Evolutionary conservation across 2,888 invertebrate species (phyloP).

Genomic region (Baronia brevicornis): DNA sequence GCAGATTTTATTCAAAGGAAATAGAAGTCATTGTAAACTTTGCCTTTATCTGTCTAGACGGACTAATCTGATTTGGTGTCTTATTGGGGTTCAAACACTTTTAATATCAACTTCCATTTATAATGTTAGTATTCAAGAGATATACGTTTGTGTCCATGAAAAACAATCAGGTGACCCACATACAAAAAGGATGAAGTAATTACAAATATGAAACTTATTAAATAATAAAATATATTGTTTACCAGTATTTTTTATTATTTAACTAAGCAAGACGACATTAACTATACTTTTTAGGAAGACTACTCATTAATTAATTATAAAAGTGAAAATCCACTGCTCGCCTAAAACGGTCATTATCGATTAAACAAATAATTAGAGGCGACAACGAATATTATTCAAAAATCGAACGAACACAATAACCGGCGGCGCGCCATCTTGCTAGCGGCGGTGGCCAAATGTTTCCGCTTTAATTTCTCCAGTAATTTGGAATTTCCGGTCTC

Average conservation of each 20-base stretch:
- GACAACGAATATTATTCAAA: slow-evolving; percentile 64
- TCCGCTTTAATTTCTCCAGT: slow-evolving; percentile 75
- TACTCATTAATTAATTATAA: background rate
- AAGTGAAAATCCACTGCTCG: background rate
- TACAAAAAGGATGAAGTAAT: background rate
- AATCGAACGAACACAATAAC: slow-evolving; percentile 67
- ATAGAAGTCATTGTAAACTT: background rate
- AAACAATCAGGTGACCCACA: background rate
- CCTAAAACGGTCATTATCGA: slow-evolving; percentile 19
- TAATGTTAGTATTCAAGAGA: too few relatives aligned
- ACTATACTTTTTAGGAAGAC: background rate
- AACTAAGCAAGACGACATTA: too few relatives aligned
- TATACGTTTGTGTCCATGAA: too few relatives aligned
- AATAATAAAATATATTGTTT: background rate
- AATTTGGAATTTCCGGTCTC: slow-evolving; percentile 71
- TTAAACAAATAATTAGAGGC: slow-evolving; percentile 50
- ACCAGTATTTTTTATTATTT: too few relatives aligned
- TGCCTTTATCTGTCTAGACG: slow-evolving; percentile 10
- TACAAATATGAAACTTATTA: background rate
- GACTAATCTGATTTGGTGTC: slow-evolving; percentile 6
- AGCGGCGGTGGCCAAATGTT: slow-evolving; percentile 73
- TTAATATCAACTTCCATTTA: background rate
- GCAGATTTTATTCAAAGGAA: slow-evolving; percentile 12
- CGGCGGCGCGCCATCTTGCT: slow-evolving; percentile 68
- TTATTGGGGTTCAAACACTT: slow-evolving; percentile 8